Evolutionary conservation across 53 echinoderm and acorn worm genomes (phyloP), one percentile per base, ranked within the genome.

Genomic region (Crossaster papposus): DNA sequence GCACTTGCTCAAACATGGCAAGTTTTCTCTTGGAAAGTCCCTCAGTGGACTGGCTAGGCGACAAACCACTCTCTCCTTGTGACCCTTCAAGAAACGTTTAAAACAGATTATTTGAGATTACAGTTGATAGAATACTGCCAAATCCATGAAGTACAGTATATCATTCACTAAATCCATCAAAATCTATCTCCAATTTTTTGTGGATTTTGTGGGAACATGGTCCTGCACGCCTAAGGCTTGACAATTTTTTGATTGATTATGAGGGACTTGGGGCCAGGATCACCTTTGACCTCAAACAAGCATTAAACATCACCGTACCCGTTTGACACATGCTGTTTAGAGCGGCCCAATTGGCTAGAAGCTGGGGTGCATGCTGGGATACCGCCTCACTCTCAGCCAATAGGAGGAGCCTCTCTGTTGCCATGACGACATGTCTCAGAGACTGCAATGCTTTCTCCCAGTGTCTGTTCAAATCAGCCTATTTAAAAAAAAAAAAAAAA

Each of bases 381-480:
- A 36, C 51, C 20, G 62, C 55, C 26, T 72, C 89, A 18, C 83
- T 72, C 0, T 34, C 30, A 29, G 74, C 86, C 83, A 90, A 35
- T n/a, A 95, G 92, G 51, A 93, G 79, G n/a, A 33, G 84, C 44
- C 90, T 70, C 73, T 90, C 78, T 22, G 92, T 91, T 73, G 82
- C 88, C 90, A 88, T 86, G 53, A 95, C 89, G 70, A 94, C 90
- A 30, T 68, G 72, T 79, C 91, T 90, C 2, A 94, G 73, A 14
- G 77, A 70, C 28, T 78, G 79, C 18, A 89, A 14, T 0, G 95
- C 54, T 22, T 88, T 83, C 72, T 97, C 97, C 89, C 91, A 92
- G 77, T 97, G 97, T 37, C 97, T 85, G 68, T 93, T 92, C 38
- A 95, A 83, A 90, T 97, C 97, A 75, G 97, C 94, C 97, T 97